Conservation (phyloP, 2,888 invertebrate species). For the Tricholauxania praeusta region DNA sequence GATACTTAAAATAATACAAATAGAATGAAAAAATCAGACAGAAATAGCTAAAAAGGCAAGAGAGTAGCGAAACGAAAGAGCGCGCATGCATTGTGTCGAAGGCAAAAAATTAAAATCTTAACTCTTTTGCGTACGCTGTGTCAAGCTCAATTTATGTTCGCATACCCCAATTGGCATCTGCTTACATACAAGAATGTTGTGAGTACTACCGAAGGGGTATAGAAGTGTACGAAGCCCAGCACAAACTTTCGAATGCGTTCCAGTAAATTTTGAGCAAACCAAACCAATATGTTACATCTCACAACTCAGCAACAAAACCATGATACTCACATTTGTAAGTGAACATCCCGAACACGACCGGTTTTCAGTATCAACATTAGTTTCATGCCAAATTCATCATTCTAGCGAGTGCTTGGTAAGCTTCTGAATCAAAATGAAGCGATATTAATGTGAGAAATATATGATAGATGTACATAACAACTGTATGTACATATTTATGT, state of each 20-base stretch:
- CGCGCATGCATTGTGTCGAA: too few species aligned
- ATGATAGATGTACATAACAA: too few species aligned
- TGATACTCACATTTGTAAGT: not conserved
- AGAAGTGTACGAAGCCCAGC: not conserved
- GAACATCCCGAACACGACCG: constrained; percentile 12
- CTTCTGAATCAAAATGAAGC: too few species aligned
- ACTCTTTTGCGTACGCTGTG: not conserved
- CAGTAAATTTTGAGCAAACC: constrained; percentile 2
- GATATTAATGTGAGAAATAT: too few species aligned
- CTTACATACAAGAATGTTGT: too few species aligned
- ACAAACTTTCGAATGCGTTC: constrained; percentile 25
- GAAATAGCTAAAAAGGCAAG: not conserved
- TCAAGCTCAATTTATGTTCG: not conserved
- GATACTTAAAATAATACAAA: not conserved
- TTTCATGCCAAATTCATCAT: too few species aligned
- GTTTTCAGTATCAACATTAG: constrained; percentile 11
- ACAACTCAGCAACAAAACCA: not conserved
- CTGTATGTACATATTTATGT: too few species aligned
- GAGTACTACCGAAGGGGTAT: not conserved
- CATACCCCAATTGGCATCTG: too few species aligned
- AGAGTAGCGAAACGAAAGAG: not conserved
- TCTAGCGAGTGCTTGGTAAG: too few species aligned
- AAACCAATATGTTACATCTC: not conserved
- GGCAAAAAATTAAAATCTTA: not conserved
- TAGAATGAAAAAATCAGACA: too few species aligned